Percentiles rank a stretch among this genome's conserved stretches.
phyloP scores from a whole-genome alignment of 2,888 invertebrate species.

The Germaria angustata region DNA sequence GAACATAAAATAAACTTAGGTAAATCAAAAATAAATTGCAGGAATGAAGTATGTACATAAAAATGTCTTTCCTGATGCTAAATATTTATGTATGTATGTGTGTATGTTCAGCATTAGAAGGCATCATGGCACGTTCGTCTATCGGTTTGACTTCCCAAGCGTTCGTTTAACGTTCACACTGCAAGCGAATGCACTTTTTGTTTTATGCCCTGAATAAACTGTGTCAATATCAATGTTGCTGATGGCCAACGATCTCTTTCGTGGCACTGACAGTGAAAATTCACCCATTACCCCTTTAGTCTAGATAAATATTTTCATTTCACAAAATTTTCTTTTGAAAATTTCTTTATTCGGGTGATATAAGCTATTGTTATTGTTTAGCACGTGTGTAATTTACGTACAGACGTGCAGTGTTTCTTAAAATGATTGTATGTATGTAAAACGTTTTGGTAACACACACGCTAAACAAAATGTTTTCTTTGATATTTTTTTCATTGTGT shows the following conservation, averaged over 20 bases:
- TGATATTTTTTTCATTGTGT: too few relatives aligned
- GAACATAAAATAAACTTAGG: not conserved
- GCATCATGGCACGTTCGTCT: not conserved
- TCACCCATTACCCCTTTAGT: conserved; percentile 57
- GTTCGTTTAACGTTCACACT: not conserved
- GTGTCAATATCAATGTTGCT: conserved; percentile 29
- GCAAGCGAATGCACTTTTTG: conserved; percentile 42
- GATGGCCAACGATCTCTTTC: conserved; percentile 52
- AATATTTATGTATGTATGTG: not conserved
- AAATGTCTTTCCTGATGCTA: not conserved
- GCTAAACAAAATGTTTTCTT: too few relatives aligned
- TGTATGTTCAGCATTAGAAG: not conserved
- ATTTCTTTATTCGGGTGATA: conserved; percentile 8
- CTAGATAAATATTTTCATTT: conserved; percentile 33
- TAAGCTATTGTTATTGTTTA: conserved; percentile 32
- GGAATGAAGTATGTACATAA: not conserved
- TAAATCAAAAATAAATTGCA: conserved; percentile 1
- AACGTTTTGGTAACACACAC: not conserved
- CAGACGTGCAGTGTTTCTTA: conserved; percentile 44
- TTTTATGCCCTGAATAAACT: conserved; percentile 39
- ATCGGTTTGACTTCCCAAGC: not conserved
- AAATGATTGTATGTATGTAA: not conserved
- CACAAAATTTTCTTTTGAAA: conserved; percentile 39
- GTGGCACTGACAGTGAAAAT: conserved; percentile 57
- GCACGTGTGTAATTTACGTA: conserved; percentile 39